Percentiles rank a stretch among this genome's conserved stretches.
These are phyloP conservation scores for Calephelis perditalis DNA, from an alignment of 2,888 invertebrate species.

Conservation along the genomic window DNA sequence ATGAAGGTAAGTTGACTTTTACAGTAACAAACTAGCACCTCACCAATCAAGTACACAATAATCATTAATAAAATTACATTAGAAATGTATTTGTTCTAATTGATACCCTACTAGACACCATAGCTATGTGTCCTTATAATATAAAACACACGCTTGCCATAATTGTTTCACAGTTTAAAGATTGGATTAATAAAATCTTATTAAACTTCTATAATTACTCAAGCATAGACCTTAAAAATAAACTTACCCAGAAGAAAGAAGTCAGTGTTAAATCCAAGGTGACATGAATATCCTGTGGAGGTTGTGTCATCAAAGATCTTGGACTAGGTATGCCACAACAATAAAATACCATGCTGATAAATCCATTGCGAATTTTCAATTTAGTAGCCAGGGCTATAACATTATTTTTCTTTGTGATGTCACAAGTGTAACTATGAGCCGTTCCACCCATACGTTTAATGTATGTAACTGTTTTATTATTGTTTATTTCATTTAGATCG, in stretches of 20 bases:
- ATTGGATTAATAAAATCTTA: no score
- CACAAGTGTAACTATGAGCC: conserved; percentile 72
- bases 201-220: no score
- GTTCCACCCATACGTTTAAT: conserved; percentile 66
- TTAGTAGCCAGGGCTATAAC: conserved; percentile 59
- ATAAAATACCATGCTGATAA: conserved; percentile 80
- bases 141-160: no score
- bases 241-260: conserved; percentile 80
- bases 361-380: conserved; percentile 73
- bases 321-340: conserved; percentile 82
- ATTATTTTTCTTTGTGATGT: conserved; percentile 75
- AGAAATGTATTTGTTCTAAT: no score
- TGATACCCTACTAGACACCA: no score
- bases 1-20: no score
- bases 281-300: conserved; percentile 70
- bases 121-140: no score
- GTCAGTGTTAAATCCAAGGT: conserved; percentile 79
- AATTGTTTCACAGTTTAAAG: no score
- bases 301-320: conserved; percentile 66
- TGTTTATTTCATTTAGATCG: conserved; percentile 78
- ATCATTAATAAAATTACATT: no score
- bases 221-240: neutral
- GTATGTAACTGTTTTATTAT: conserved; percentile 64
- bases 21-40: no score
- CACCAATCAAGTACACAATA: no score